A percentile compares a stretch with the other conserved stretches of the same genome.
Evolutionary conservation across 2,888 invertebrate species (phyloP).

Genomic region (Endotricha flammealis): DNA sequence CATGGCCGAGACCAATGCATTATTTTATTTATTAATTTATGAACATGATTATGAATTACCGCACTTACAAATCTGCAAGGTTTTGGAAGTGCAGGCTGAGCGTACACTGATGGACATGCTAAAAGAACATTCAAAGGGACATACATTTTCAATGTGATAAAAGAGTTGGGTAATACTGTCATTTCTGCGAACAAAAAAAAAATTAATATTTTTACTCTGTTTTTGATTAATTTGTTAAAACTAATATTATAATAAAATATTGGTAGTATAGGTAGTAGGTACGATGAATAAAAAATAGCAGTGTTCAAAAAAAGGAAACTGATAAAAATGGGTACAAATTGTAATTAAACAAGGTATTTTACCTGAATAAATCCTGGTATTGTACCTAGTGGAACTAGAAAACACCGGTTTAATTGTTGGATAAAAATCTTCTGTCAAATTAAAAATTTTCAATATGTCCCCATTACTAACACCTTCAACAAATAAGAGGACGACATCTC

Average conservation of each 20-base stretch:
- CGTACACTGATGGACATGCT: conserved; percentile 55
- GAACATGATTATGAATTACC: too few relatives aligned
- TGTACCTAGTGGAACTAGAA: conserved; percentile 45
- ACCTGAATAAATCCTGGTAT: conserved; percentile 5
- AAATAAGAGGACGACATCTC: conserved; percentile 43
- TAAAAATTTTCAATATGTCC: conserved; percentile 49
- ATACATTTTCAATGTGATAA: conserved; percentile 55
- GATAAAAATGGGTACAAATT: too few relatives aligned
- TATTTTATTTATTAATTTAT: too few relatives aligned
- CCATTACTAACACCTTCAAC: conserved; percentile 58
- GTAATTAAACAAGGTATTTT: too few relatives aligned
- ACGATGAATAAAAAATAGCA: too few relatives aligned
- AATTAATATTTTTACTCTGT: too few relatives aligned
- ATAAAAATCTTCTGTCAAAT: conserved; percentile 46
- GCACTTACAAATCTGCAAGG: conserved; percentile 51
- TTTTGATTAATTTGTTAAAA: too few relatives aligned
- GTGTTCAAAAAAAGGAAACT: too few relatives aligned
- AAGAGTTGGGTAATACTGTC: conserved; percentile 35
- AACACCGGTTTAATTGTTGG: conserved; percentile 43
- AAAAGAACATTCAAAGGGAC: conserved; percentile 45
- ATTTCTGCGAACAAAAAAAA: conserved; percentile 37
- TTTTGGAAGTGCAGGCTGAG: conserved; percentile 53
- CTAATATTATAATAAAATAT: too few relatives aligned
- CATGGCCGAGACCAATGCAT: too few relatives aligned
- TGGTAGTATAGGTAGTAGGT: too few relatives aligned